Percentiles rank a stretch among this genome's conserved stretches.
phyloP scores from a whole-genome alignment of 2,113 vertebrate genomes.

The Elgaria multicarinata region DNA sequence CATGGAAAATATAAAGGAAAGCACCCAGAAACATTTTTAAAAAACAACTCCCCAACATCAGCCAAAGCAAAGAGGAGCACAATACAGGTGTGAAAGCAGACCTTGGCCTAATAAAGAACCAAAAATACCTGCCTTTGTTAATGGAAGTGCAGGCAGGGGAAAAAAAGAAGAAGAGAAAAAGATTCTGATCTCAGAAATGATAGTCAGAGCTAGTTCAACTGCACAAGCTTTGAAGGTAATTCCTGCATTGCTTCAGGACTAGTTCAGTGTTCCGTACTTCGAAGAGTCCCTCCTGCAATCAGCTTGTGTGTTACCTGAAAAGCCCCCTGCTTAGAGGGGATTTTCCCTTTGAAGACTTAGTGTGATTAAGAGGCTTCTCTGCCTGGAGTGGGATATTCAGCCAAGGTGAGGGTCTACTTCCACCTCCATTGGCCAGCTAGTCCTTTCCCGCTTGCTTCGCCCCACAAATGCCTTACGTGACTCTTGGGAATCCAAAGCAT shows the following conservation, averaged over 20 bases:
- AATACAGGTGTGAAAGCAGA: not conserved
- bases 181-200: not conserved
- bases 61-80: not conserved
- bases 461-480: no score
- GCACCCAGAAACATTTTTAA: not conserved
- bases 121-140: not conserved
- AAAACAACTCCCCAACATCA: not conserved
- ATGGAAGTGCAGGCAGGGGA: not conserved
- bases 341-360: not conserved
- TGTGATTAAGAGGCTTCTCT: not conserved
- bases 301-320: not conserved
- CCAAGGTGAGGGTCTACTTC: not conserved
- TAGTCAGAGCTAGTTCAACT: not conserved
- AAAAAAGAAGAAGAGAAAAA: not conserved
- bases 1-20: not conserved
- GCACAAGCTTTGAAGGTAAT: not conserved
- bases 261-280: not conserved
- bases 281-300: not conserved
- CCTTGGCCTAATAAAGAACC: not conserved
- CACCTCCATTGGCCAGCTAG: not conserved
- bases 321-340: not conserved
- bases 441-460: fast-evolving
- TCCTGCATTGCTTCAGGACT: not conserved
- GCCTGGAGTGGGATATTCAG: not conserved
- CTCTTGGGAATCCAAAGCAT: not conserved